Base-by-base conservation (phyloP, 1,140 invertebrate species). In the Cyclargus thomasi region DNA sequence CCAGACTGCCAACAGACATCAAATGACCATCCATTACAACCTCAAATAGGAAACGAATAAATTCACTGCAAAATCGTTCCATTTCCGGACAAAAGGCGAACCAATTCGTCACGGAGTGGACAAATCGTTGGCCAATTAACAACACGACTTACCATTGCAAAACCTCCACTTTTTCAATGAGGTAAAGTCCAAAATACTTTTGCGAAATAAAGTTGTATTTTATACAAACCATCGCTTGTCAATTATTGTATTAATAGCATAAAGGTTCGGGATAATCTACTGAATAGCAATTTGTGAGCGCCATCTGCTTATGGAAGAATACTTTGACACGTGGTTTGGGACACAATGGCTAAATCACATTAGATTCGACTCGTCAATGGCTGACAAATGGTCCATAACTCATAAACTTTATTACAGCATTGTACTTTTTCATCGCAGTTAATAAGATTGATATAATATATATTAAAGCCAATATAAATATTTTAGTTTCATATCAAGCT, bases 1-100 rank as follows among this genome's bases (percentile, higher is more conserved):
- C 80, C 76, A 67, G 70, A 72, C 23, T 64, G 67, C 63, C 67
- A 63, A 70, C 71, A 47, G 74, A 69, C 67, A 69, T 62, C 70
- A 68, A 80, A 80, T 80, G 81, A 81, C 79, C 79, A 80, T 78
- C 78, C 62, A 72, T 80, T 71, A 75, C 79, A 77, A 76, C 77
- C 80, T 76, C 78, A 83, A 85, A 84, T 82, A 79, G 81, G 81
- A 84, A 84, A 76, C 74, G 74, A 74, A 87, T 85, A 84, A 83
- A 86, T 87, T 85, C 73, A 73, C 71, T 70, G 63, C 67, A 63
- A 80, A 87, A 87, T 86, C 81, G 85, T 80, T 87, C 84, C 73
- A 86, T 89, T 89, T 89, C 85, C 85, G 79, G 62, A 65, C 68
- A 71, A 80, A 80, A 75, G 78, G 85, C 80, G 76, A 80, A 75